These are phyloP conservation scores for Dendronephthya gigantea DNA, from an alignment of 64 coral and sea anemone genomes.

Conservation along the genomic window DNA sequence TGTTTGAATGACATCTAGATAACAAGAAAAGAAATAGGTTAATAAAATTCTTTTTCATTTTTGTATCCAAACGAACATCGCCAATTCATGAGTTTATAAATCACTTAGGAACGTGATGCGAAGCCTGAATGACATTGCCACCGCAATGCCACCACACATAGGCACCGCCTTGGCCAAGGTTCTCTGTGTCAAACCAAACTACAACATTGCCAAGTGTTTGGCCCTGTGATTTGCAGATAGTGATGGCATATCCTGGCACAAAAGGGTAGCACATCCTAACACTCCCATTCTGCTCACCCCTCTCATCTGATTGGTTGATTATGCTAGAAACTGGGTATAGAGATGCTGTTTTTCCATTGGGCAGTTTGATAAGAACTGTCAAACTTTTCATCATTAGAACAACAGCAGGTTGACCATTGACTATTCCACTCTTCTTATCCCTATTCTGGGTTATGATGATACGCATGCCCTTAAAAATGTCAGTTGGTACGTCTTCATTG, in stretches of 20 bases:
- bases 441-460: conserved; percentile 7
- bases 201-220: conserved; percentile 17
- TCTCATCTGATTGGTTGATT: neutral
- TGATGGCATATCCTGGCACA: conserved; percentile 9
- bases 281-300: neutral
- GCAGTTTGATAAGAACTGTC: too few relatives aligned
- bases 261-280: conserved; percentile 16
- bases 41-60: too few relatives aligned
- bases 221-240: conserved; percentile 16
- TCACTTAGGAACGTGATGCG: too few relatives aligned
- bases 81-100: too few relatives aligned
- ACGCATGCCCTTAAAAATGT: neutral
- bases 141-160: too few relatives aligned
- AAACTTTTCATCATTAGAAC: too few relatives aligned
- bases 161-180: neutral
- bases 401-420: conserved; percentile 13
- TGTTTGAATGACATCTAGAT: neutral
- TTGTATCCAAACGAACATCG: too few relatives aligned
- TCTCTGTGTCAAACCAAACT: conserved; percentile 25
- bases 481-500: neutral
- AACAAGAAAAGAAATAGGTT: neutral
- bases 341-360: neutral
- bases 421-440: conserved; percentile 17
- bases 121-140: neutral
- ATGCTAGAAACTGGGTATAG: neutral